Base-by-base conservation (phyloP, 2,888 invertebrate species). In the Vanessa cardui region DNA sequence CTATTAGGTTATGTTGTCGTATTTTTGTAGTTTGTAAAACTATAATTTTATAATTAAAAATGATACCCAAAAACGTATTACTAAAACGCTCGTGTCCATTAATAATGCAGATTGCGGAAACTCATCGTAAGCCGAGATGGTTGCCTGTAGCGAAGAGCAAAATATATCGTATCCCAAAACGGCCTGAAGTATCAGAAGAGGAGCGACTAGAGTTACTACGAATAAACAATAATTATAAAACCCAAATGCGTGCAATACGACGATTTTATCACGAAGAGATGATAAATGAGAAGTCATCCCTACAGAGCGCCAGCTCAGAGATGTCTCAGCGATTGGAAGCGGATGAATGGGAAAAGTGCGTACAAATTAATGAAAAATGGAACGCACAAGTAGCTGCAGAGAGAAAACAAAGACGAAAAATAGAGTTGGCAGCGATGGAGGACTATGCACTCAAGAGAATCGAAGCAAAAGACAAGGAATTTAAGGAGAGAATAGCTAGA, bases 61-160 rank as follows among this genome's bases (percentile, higher is more conserved):
- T 82, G 82, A 74, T 81, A 64, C 66, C 76, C 18, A 73, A 83
- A 69, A 85, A 83, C 26, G 69, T 64, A 3, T 70, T 90, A 21
- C 69, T 90, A n/a, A 88, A 86, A 72, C 82, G 87, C 18, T 77
- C 85, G 31, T 79, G 83, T 74, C 92, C 91, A 5, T 72, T 87
- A 47, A 21, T 91, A 0, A 73, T 86, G 70, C 92, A 92, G 77
- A 79, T 77, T 46, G 90, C 89, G 0, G 82, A 83, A 68, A 88
- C 87, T 15, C 91, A 91, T 68, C 93, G 96, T 74, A 97, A 98
- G 85, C 97, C 97, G 0, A 90, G 95, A 72, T 97, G 97, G 96
- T 66, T 97, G 58, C 96, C 96, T 2, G 94, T 94, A 16, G 97
- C 97, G 0, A 97, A 96, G 89, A 95, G 94, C 75, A 98, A 97